Evolutionary conservation across 2,888 invertebrate genomes (phyloP).

Genomic region (Cetonia aurata): DNA sequence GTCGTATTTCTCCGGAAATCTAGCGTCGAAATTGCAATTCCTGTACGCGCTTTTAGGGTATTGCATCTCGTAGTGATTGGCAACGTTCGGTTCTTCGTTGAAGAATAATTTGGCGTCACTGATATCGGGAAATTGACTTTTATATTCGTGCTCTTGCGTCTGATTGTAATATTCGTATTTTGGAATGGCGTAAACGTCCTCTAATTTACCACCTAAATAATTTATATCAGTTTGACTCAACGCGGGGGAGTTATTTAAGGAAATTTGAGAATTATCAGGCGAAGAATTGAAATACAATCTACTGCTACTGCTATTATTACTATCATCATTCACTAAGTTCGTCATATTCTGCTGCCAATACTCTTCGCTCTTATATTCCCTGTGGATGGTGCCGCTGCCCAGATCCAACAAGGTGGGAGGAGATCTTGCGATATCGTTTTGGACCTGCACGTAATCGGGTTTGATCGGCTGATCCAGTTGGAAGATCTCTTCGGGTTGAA

Average conservation of each 20-base stretch:
- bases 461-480: slow-evolving; percentile 81
- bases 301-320: slow-evolving; percentile 64
- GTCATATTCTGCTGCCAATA: slow-evolving; percentile 72
- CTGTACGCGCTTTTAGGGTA: slow-evolving; percentile 36
- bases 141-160: slow-evolving; percentile 52
- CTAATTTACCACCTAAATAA: slow-evolving; percentile 46
- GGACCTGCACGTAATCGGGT: slow-evolving; percentile 70
- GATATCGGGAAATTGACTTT: slow-evolving; percentile 47
- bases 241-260: slow-evolving; percentile 58
- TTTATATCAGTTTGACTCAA: slow-evolving; percentile 53
- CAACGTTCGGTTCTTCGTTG: slow-evolving; percentile 53
- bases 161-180: slow-evolving; percentile 50
- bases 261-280: slow-evolving; percentile 68
- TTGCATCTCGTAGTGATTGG: slow-evolving; percentile 28
- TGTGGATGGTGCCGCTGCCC: slow-evolving; percentile 78
- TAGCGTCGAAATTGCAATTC: slow-evolving; percentile 40
- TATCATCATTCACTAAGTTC: slow-evolving; percentile 68
- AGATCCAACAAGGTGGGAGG: slow-evolving; percentile 80
- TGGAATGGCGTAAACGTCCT: slow-evolving; percentile 34
- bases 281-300: slow-evolving; percentile 67
- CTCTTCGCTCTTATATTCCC: slow-evolving; percentile 72
- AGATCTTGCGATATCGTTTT: slow-evolving; percentile 70
- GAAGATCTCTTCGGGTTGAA: slow-evolving; percentile 84
- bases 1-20: slow-evolving; percentile 48
- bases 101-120: slow-evolving; percentile 55